Conservation (phyloP, 2,113 vertebrate genomes). For the Aix galericulata region DNA sequence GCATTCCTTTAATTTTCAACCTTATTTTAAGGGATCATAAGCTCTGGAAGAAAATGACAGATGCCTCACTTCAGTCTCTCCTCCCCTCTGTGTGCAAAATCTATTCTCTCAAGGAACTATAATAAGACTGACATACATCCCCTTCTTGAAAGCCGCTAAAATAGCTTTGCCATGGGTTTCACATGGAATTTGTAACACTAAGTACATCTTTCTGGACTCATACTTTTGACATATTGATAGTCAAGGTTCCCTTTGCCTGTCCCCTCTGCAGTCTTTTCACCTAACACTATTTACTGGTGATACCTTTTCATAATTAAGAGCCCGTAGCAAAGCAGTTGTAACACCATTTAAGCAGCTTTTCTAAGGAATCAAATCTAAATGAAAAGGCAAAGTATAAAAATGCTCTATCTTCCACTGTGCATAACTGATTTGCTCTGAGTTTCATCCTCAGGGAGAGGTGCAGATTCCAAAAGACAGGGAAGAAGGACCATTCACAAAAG, state of each 20-base stretch:
- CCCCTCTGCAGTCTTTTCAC: conserved; percentile 36
- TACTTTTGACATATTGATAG: neutral
- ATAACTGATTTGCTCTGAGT: conserved; percentile 70
- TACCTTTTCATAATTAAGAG: conserved; percentile 71
- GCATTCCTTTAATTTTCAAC: conserved; percentile 30
- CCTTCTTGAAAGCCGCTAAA: conserved; percentile 50
- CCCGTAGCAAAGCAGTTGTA: conserved; percentile 67
- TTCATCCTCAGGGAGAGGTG: conserved; percentile 64
- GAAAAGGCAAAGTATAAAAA: conserved; percentile 60
- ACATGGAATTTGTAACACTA: conserved; percentile 54
- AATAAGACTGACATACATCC: conserved; percentile 29
- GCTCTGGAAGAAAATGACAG: conserved; percentile 28
- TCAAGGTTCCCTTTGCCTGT: conserved; percentile 5
- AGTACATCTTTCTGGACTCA: conserved; percentile 29
- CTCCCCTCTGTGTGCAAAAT: conserved; percentile 41
- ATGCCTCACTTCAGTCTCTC: conserved; percentile 29
- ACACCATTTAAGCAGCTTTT: conserved; percentile 70
- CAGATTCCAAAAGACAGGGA: conserved; percentile 4
- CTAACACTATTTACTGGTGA: conserved; percentile 53
- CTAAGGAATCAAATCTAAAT: conserved; percentile 61
- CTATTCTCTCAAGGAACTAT: conserved; percentile 51
- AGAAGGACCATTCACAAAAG: conserved; percentile 25
- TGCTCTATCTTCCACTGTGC: conserved; percentile 55
- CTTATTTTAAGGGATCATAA: conserved; percentile 42
- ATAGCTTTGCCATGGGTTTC: conserved; percentile 68